Base-by-base conservation (phyloP, 1,140 invertebrate species). In the Dinoponera quadriceps region DNA sequence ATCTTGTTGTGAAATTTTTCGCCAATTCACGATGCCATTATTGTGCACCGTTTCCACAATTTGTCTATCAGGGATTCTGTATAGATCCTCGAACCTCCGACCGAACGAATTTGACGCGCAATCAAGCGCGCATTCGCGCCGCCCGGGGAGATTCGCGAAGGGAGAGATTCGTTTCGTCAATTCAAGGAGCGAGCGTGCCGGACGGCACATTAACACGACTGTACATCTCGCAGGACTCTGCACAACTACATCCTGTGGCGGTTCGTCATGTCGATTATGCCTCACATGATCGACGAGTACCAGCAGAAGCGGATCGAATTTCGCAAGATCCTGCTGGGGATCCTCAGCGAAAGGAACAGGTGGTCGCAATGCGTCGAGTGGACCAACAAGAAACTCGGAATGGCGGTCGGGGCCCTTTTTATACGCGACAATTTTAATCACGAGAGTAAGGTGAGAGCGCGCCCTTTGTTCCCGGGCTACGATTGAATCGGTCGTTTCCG, bases 241-340 rank as follows among this genome's bases (percentile, higher is more conserved):
- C 96, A 98, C 91, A 98, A 98, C 92, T 98, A 98, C 90, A 95
- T 97, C 27, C 92, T 98, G 1, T 98, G 98, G 98, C 94, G 97
- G 29, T 89, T 98, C 63, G 96, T 97, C 18, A 96, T 97, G 95
- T 96, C 96, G 4, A 95, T 98, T 85, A 96, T 97, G 85, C 96
- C 97, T 0, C 97, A 98, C 90, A 96, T 98, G 95, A 96, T 97
- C 49, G 96, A 97, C 85, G 96, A 97, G 57, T 98, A 97, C 92
- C 96, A 97, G 91, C 95, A 96, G 63, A 96, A 96, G 63, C 93
- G 96, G 5, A 96, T 97, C 1, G 97, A 98, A 89, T 98, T 98
- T 92, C 95, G 96, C 1, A 97, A 97, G 92, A 97, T 98, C 16
- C 93, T 98, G 0, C 94, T 97, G 86, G 98, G 97, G 0, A 96